phyloP scores from a whole-genome alignment of 2,797 vertebrate species.

The Rhodeus uyekii region DNA sequence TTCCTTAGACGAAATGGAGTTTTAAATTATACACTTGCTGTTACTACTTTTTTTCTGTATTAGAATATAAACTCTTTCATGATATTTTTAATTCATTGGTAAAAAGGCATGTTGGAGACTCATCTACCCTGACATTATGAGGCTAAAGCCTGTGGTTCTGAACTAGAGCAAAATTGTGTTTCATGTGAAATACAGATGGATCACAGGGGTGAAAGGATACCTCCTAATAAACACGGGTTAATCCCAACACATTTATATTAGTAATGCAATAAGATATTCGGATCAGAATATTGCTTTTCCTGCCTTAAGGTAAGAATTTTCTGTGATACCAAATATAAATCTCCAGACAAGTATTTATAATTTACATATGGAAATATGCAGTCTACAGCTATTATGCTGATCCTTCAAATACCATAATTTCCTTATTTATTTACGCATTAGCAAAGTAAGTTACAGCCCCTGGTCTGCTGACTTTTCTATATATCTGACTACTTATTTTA shows the following conservation, averaged over 20 bases:
- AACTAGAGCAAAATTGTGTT: slow-evolving; percentile 54
- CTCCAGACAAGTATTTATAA: slow-evolving; percentile 10
- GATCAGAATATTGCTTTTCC: slow-evolving; percentile 2
- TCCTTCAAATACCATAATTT: slow-evolving; percentile 18
- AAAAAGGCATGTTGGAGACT: slow-evolving; percentile 25
- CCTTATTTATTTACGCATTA: neutral
- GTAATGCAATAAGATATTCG: slow-evolving; percentile 11
- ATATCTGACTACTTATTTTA: neutral
- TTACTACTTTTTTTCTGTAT: neutral
- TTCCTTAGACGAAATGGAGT: neutral
- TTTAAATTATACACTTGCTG: neutral
- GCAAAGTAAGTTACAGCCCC: slow-evolving; percentile 38
- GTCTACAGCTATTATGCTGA: slow-evolving; percentile 34
- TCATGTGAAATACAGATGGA: slow-evolving; percentile 58
- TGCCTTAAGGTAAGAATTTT: slow-evolving; percentile 19
- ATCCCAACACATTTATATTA: slow-evolving; percentile 36
- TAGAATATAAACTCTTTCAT: too few relatives aligned
- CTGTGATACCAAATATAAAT: slow-evolving; percentile 4
- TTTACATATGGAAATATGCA: slow-evolving; percentile 10
- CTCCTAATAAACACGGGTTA: slow-evolving; percentile 60
- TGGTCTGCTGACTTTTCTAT: slow-evolving; percentile 8
- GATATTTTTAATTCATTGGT: neutral
- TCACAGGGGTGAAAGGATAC: slow-evolving; percentile 40
- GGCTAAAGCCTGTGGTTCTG: slow-evolving; percentile 59
- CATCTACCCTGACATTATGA: slow-evolving; percentile 65